phyloP scores from a whole-genome alignment of 2,888 invertebrate genomes.

The Nomada goodeniana region DNA sequence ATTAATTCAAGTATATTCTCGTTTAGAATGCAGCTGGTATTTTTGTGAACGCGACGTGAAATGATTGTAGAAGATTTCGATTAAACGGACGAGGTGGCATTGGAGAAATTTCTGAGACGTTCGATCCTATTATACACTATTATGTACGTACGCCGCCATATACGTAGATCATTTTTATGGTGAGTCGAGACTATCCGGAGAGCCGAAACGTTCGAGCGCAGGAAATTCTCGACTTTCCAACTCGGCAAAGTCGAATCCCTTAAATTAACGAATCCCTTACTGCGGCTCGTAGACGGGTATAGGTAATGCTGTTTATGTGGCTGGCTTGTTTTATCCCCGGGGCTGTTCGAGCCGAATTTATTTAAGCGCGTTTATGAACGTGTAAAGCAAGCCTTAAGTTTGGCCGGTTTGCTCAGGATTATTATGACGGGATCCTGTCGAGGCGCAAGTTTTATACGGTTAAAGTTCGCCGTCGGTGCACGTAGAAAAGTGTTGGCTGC shows the following conservation, averaged over 20 bases:
- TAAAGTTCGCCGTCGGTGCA: conserved; percentile 21
- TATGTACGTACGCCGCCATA: no score
- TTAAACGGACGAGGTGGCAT: no score
- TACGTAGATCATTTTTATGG: no score
- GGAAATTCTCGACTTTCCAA: background rate
- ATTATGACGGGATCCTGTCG: conserved; percentile 30
- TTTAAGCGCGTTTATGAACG: conserved; percentile 34
- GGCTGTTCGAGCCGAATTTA: conserved; percentile 10
- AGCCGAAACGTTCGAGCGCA: background rate
- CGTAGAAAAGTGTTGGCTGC: conserved; percentile 5
- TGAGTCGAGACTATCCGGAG: no score
- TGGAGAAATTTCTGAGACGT: no score
- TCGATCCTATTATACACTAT: no score
- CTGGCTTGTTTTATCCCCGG: background rate
- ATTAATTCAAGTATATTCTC: no score
- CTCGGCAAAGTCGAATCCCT: background rate
- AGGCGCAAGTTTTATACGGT: conserved; percentile 37
- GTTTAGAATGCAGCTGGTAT: no score
- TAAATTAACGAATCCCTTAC: background rate
- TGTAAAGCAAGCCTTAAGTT: conserved; percentile 20
- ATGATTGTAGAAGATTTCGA: no score
- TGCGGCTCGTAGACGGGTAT: background rate
- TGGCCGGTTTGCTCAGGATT: conserved; percentile 24
- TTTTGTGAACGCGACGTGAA: no score
- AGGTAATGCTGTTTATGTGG: background rate